Base-by-base conservation (phyloP, 1,140 invertebrate genomes). In the Aphelinus certus region DNA sequence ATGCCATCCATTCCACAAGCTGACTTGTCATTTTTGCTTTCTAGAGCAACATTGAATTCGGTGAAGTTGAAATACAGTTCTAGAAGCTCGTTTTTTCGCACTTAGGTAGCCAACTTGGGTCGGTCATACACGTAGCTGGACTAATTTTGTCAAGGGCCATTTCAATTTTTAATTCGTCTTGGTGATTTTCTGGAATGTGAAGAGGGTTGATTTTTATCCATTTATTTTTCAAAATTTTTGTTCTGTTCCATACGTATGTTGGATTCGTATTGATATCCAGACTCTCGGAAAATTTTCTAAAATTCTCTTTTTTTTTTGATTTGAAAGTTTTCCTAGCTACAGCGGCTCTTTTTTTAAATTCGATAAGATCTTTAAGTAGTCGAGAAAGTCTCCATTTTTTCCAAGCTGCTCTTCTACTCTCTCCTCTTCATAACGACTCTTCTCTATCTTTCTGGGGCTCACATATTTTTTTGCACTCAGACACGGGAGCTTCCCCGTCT, bases 11-110 rank as follows among this genome's bases (percentile, higher is more conserved):
- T 3, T n/a, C 62, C 62, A 10, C 45, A 10, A 4, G 4, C 2
- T 48, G 62, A 63, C 2, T 48, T 3, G 10, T 48, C 2, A 10
- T 63, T 63, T 63, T 63, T 63, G 43, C 47, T 48, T 4, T 63
- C 3, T 10, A 63, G 62, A 48, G 62, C 62, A n/a, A 63, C 3
- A 63, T 63, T 63, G 48, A 63, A 63, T 48, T 63, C 62, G 2
- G 62, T 42, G 47, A 63, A 63, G 46, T 10, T 48, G 47, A 63
- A 63, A 4, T 2, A 2, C 1, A 3, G 2, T 48, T 63, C 48
- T 47, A 47, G 10, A 64, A 64, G 49, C 4, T 64, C 26, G 4
- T 64, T 64, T 64, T 3, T 10, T 64, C 3, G 10, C 62, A 64
- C 1, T 48, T 6, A 48, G 62, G 47, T 3, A 64, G 26, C 47